Evolutionary conservation across 2,113 vertebrate genomes (phyloP), one percentile per base, ranked within the genome.

Genomic region (Lepidiolamprologus cunningtoni): DNA sequence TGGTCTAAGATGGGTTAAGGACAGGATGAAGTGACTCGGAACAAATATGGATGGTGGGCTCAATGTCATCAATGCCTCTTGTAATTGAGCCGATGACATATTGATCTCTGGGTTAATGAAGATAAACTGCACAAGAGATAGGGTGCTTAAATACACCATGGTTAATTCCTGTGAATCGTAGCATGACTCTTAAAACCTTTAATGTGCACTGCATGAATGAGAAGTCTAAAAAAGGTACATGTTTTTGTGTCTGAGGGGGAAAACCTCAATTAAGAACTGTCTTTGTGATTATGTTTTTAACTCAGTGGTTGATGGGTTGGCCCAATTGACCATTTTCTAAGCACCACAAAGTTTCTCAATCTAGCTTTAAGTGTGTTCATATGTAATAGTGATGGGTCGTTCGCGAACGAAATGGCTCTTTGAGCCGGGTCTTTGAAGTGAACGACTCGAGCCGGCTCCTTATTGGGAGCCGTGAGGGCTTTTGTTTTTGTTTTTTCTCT

Each of bases 91-190:
- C 85, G 80, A 94, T 93, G 93, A 94, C 93, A 90, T 95, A 95
- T 96, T 93, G 94, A 96, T 95, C 89, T 93, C 85, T 84, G 82
- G 92, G 93, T 94, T 96, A 96, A 96, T 95, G 93, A 95, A 95
- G 93, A 95, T 91, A 95, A 92, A 95, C 91, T 90, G 92, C 90
- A 87, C 85, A 37, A 52, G 87, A 91, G 86, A 92, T 83, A 53
- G 45, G 84, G 57, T 61, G 89, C 81, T 93, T 89, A 94, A 92
- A 90, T 89, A 86, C 82, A 80, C 80, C 78, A 28, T 61, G 85
- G 89, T 92, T 91, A 91, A 94, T 93, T 87, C 80, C 63, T 79
- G 23, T 2, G 33, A 89, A 93, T 92, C 40, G 81, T 47, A 31
- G 35, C 55, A 80, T 91, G 90, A 93, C 92, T 93, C 80, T 80